Evolutionary conservation across 2,888 invertebrate genomes (phyloP).

Genomic region (Aphidius colemani): DNA sequence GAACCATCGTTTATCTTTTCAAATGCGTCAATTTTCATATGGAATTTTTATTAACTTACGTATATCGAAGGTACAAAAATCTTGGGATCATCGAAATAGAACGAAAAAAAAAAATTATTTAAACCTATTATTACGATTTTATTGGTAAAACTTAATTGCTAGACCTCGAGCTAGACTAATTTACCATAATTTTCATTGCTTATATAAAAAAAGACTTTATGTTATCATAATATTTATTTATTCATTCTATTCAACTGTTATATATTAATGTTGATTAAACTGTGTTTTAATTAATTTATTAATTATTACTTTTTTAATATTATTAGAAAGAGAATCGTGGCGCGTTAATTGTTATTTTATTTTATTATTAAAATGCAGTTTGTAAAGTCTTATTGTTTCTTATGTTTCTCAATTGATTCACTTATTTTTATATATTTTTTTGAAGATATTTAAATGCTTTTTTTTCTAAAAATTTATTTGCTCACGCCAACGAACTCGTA

Average conservation of each 20-base stretch:
- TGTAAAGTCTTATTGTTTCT: too few relatives aligned
- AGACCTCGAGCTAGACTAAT: not conserved
- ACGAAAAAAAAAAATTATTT: conserved; percentile 25
- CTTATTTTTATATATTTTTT: too few relatives aligned
- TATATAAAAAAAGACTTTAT: conserved; percentile 31
- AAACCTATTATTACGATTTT: conserved; percentile 3
- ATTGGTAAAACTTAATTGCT: conserved; percentile 18
- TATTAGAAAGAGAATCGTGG: conserved; percentile 25
- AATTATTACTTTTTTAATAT: conserved; percentile 3
- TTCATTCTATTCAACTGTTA: conserved; percentile 23
- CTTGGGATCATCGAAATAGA: conserved; percentile 46
- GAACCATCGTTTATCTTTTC: not conserved
- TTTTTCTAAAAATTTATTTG: too few relatives aligned
- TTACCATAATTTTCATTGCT: conserved; percentile 26
- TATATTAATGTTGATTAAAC: conserved; percentile 14
- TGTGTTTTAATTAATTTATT: conserved; percentile 18
- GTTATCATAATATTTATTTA: conserved; percentile 25
- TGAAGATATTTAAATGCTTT: too few relatives aligned
- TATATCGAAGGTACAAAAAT: conserved; percentile 50
- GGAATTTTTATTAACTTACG: conserved; percentile 34
- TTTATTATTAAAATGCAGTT: not conserved
- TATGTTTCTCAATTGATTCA: not conserved
- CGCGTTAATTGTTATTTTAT: conserved; percentile 19
- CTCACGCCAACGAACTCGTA: conserved; percentile 11
- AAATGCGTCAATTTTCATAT: conserved; percentile 29